A percentile compares a stretch with the other conserved stretches of the same genome.
Evolutionary conservation across 2,113 vertebrate genomes (phyloP).

Genomic region (Tonatia bakeri): DNA sequence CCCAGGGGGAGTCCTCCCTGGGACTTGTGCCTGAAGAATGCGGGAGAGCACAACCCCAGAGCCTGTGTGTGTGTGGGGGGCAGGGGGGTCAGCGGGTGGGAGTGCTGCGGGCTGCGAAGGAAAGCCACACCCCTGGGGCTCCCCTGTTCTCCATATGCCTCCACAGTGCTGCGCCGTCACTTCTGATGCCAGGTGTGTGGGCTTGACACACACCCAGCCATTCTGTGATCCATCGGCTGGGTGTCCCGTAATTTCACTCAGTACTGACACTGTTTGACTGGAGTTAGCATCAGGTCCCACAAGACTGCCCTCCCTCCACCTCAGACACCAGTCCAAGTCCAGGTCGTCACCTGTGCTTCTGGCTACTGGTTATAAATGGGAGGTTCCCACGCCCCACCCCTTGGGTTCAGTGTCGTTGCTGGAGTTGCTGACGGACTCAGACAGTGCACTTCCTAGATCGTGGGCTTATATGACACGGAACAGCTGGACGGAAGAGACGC

Average conservation of each 20-base stretch:
- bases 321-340: neutral
- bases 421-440: neutral
- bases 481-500: neutral
- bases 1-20: neutral
- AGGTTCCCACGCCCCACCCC: too few relatives aligned
- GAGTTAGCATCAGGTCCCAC: neutral
- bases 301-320: neutral
- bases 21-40: neutral
- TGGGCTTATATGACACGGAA: neutral
- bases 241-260: neutral
- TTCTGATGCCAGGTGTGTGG: neutral
- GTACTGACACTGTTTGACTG: neutral
- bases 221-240: neutral
- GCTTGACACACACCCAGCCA: neutral
- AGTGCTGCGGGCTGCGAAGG: neutral
- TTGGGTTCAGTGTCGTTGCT: neutral
- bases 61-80: neutral
- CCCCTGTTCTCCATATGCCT: neutral
- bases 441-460: too few relatives aligned
- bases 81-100: neutral
- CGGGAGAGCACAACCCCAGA: neutral
- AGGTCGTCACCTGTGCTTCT: neutral
- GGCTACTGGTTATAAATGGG: fast-evolving
- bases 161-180: fast-evolving
- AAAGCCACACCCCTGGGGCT: neutral